Conservation (phyloP, 2,113 vertebrate species). For the human region DNA sequence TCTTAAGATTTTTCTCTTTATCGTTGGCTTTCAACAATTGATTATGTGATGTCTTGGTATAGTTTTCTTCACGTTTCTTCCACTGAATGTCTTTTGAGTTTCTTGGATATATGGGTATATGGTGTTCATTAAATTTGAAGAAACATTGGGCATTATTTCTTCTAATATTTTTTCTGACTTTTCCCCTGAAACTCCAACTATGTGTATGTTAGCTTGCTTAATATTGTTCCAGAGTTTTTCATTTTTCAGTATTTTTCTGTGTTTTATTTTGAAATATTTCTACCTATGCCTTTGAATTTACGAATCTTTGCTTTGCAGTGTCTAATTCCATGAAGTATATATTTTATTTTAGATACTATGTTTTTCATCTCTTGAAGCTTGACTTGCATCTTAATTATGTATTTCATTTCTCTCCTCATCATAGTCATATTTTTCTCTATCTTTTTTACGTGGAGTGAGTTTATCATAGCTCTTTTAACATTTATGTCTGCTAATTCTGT, state of each 20-base stretch:
- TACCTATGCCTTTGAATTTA: background rate
- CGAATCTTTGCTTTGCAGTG: background rate
- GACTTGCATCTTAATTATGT: background rate
- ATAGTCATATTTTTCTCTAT: background rate
- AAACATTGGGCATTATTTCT: background rate
- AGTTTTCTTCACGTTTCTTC: background rate
- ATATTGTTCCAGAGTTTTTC: background rate
- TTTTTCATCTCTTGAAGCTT: background rate
- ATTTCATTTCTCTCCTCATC: background rate
- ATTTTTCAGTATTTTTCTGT: background rate
- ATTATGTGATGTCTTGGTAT: background rate
- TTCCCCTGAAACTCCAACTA: background rate
- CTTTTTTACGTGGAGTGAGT: background rate
- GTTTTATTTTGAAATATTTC: conserved; percentile 33
- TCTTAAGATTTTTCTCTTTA: conserved; percentile 23
- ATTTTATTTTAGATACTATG: background rate
- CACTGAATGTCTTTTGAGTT: background rate
- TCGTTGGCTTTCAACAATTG: background rate
- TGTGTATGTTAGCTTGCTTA: background rate
- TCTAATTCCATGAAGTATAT: background rate
- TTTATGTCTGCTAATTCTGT: background rate
- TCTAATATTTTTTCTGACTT: background rate
- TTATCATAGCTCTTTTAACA: background rate
- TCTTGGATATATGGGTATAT: background rate
- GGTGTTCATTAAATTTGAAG: background rate